Evolutionary conservation across 2,888 invertebrate genomes (phyloP).

Genomic region (Mechanitis messenoides): DNA sequence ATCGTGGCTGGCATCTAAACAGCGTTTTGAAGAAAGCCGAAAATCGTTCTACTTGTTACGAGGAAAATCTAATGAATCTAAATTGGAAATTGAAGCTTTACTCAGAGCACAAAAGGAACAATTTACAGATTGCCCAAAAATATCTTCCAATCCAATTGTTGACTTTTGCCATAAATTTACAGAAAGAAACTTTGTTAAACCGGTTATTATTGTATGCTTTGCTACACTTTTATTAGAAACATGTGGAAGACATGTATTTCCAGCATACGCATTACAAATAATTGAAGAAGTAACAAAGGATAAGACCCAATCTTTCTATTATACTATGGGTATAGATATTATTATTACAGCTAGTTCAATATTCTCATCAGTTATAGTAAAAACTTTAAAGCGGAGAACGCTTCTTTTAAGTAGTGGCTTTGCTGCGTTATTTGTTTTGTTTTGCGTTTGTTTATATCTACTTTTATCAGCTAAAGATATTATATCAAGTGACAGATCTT

Average conservation of each 20-base stretch:
- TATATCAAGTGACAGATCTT: constrained; percentile 36
- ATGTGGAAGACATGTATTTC: constrained; percentile 51
- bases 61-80: constrained; percentile 44
- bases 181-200: constrained; percentile 47
- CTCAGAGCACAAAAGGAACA: constrained; percentile 42
- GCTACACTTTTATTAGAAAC: constrained; percentile 42
- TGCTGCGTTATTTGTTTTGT: constrained; percentile 38
- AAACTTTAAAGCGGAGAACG: constrained; percentile 44
- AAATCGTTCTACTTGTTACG: constrained; percentile 69
- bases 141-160: constrained; percentile 20
- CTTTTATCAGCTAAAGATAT: constrained; percentile 37
- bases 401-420: constrained; percentile 48
- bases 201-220: constrained; percentile 40
- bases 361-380: constrained; percentile 45
- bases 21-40: constrained; percentile 64
- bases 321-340: constrained; percentile 46
- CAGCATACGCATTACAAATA: constrained; percentile 51
- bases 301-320: constrained; percentile 43
- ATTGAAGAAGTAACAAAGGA: constrained; percentile 43
- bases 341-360: constrained; percentile 45
- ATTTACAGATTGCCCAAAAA: constrained; percentile 18
- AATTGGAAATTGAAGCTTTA: constrained; percentile 41
- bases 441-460: constrained; percentile 41
- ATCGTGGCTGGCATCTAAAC: constrained; percentile 75
- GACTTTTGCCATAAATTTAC: constrained; percentile 43